Conservation (phyloP, 2,797 vertebrate genomes). For the Parauchenoglanis punctatus region DNA sequence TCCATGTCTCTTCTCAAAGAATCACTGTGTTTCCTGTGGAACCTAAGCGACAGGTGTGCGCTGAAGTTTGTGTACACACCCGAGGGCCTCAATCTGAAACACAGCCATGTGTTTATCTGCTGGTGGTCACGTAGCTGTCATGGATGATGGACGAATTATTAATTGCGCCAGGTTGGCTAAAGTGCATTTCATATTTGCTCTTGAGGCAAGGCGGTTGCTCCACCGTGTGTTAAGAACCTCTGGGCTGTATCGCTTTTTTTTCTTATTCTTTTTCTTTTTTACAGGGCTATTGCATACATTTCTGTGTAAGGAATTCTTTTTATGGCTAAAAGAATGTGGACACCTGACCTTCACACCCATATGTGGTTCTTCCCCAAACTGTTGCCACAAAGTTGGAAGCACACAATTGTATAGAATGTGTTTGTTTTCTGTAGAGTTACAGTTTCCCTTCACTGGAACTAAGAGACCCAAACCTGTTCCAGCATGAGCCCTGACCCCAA, state of each 20-base stretch:
- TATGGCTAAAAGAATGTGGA: no score
- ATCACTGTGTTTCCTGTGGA: background rate
- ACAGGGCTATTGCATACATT: background rate
- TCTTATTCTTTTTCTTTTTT: background rate
- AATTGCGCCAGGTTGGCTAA: conserved; percentile 45
- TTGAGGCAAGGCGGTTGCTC: conserved; percentile 29
- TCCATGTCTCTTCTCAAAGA: conserved; percentile 52
- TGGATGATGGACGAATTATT: conserved; percentile 55
- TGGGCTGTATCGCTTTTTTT: background rate
- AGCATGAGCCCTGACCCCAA: no score
- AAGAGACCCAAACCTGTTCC: no score
- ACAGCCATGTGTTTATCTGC: conserved; percentile 39
- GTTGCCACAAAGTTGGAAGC: no score
- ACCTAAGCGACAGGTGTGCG: conserved; percentile 16
- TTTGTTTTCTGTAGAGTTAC: no score
- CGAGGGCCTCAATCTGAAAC: conserved; percentile 24
- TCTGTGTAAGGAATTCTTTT: background rate
- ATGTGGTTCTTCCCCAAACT: no score
- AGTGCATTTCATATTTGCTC: conserved; percentile 49
- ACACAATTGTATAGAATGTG: no score
- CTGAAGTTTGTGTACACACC: conserved; percentile 39
- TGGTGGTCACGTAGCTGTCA: conserved; percentile 52
- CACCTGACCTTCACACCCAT: no score
- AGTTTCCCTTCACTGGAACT: no score
- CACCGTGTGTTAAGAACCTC: conserved; percentile 14